A percentile compares a stretch with the other conserved stretches of the same genome.
phyloP scores from a whole-genome alignment of 2,888 invertebrate species.

The Electrophaes corylata region DNA sequence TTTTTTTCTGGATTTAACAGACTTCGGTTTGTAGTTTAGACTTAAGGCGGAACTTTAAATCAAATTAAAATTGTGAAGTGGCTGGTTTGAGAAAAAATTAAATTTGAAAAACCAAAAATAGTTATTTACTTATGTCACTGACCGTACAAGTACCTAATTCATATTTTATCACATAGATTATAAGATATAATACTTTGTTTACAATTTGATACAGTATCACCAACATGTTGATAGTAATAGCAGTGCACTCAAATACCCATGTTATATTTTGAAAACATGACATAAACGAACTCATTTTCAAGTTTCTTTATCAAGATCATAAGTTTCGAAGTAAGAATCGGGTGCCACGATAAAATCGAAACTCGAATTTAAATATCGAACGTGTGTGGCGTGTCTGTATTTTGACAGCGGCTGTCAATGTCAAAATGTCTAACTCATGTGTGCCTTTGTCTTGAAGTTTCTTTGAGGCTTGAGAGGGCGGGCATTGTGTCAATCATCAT shows the following conservation, averaged over 20 bases:
- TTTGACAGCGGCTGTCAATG: conserved; percentile 45
- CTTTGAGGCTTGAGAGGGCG: conserved; percentile 27
- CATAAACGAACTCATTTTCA: conserved; percentile 10
- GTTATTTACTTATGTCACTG: too few species aligned
- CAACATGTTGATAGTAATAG: conserved; percentile 30
- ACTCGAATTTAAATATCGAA: conserved; percentile 39
- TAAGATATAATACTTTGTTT: conserved; percentile 33
- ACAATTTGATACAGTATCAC: conserved; percentile 34
- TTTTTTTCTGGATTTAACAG: too few species aligned
- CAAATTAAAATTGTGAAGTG: too few species aligned
- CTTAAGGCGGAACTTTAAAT: too few species aligned
- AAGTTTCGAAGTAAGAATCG: conserved; percentile 28
- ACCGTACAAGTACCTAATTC: too few species aligned
- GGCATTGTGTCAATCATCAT: conserved; percentile 23
- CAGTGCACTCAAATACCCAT: conserved; percentile 19
- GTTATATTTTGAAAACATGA: background rate
- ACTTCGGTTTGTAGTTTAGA: too few species aligned
- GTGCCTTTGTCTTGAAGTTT: conserved; percentile 38
- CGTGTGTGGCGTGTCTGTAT: conserved; percentile 40
- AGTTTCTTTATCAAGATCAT: conserved; percentile 29
- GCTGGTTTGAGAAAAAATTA: too few species aligned
- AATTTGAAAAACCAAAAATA: too few species aligned
- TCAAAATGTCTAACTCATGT: conserved; percentile 37
- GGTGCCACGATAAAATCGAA: conserved; percentile 32
- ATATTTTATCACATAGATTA: conserved; percentile 25